phyloP scores from a whole-genome alignment of 2,888 invertebrate genomes.

The Azorinus chamasolen region DNA sequence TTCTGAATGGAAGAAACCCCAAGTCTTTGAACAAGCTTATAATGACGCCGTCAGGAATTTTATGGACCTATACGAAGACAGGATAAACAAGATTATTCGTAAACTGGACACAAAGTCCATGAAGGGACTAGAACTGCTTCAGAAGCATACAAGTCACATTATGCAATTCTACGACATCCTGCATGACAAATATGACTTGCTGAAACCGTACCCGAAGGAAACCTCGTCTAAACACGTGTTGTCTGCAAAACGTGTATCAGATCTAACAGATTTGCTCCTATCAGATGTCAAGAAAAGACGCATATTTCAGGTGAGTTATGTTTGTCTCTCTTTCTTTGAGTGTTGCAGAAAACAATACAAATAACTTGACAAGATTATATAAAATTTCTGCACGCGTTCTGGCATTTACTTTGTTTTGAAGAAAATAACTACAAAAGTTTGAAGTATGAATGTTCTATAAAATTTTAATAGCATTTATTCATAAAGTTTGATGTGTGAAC shows the following conservation, averaged over 20 bases:
- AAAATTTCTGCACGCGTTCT: too few species aligned
- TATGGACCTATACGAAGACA: slow-evolving; percentile 41
- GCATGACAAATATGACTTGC: slow-evolving; percentile 19
- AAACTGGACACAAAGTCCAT: slow-evolving; percentile 31
- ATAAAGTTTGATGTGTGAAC: too few species aligned
- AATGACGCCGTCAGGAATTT: slow-evolving; percentile 33
- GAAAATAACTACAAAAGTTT: too few species aligned
- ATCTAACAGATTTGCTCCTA: slow-evolving; percentile 52
- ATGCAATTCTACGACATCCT: slow-evolving; percentile 44
- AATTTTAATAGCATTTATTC: too few species aligned
- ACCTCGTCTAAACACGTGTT: slow-evolving; percentile 26
- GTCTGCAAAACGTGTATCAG: slow-evolving; percentile 50
- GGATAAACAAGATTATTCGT: slow-evolving; percentile 30
- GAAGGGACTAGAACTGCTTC: slow-evolving; percentile 42
- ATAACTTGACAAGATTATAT: too few species aligned
- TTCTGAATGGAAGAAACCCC: slow-evolving; percentile 38
- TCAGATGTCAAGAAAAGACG: slow-evolving; percentile 50
- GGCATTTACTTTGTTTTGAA: too few species aligned
- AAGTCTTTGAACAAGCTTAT: slow-evolving; percentile 1
- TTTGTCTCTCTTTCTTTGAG: too few species aligned
- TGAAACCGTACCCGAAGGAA: slow-evolving; percentile 24
- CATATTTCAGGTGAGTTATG: slow-evolving; percentile 31
- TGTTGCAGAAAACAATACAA: too few species aligned
- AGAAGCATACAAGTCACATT: slow-evolving; percentile 43
- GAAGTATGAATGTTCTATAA: too few species aligned